Evolutionary conservation across 1,140 invertebrate genomes (phyloP).

Genomic region (Brachionus calyciflorus): DNA sequence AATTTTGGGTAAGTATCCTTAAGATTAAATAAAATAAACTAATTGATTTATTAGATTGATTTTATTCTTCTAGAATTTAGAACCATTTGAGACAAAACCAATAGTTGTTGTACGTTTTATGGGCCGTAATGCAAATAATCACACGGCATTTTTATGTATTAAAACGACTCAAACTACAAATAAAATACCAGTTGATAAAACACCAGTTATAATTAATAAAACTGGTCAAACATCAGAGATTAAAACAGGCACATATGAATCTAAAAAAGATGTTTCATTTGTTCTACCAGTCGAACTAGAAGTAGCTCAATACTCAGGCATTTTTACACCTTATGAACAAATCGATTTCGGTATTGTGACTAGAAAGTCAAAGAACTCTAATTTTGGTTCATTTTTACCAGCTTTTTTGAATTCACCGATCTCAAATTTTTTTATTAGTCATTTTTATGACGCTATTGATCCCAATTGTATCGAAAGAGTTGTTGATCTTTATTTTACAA

Average conservation of each 20-base stretch:
- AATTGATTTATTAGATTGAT: neutral
- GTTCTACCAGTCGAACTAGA: constrained; percentile 19
- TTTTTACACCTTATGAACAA: neutral
- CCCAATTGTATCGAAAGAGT: neutral
- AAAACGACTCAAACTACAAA: neutral
- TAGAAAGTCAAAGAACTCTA: neutral
- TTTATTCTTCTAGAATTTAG: constrained; percentile 16
- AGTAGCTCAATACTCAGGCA: neutral
- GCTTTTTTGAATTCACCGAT: neutral
- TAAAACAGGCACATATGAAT: neutral
- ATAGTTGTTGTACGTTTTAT: neutral
- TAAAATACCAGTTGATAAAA: neutral
- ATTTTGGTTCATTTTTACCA: neutral
- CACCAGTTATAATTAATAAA: constrained; percentile 34
- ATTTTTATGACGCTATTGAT: neutral
- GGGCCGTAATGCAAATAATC: constrained; percentile 14
- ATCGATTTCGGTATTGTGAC: constrained; percentile 29
- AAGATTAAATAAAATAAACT: neutral
- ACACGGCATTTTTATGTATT: constrained; percentile 36
- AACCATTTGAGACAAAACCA: constrained; percentile 29
- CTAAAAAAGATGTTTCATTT: constrained; percentile 1
- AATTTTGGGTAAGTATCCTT: neutral
- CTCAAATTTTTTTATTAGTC: neutral
- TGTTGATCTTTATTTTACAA: neutral
- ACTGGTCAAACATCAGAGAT: neutral